Evolutionary conservation across 1,140 invertebrate genomes (phyloP).

Genomic region (Microplitis demolitor): DNA sequence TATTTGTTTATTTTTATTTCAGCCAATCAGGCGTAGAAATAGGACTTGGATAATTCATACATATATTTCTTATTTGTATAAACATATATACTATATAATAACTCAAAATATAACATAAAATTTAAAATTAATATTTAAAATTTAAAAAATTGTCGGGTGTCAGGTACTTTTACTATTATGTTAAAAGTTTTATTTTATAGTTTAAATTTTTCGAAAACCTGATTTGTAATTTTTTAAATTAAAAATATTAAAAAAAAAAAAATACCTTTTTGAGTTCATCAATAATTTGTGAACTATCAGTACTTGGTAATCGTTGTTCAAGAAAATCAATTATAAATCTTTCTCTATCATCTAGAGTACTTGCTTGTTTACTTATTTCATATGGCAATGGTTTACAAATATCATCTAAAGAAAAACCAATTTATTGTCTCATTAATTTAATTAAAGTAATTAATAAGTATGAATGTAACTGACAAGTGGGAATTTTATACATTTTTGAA

Average conservation of each 20-base stretch:
- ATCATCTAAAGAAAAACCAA: conserved; percentile 30
- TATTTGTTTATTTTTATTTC: too few species aligned
- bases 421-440: too few species aligned
- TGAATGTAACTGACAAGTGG: too few species aligned
- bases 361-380: conserved; percentile 36
- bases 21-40: too few species aligned
- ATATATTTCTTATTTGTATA: too few species aligned
- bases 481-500: too few species aligned
- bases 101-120: too few species aligned
- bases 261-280: conserved; percentile 52
- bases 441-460: too few species aligned
- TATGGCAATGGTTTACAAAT: conserved; percentile 36
- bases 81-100: too few species aligned
- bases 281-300: conserved; percentile 43
- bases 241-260: conserved; percentile 7
- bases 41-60: too few species aligned
- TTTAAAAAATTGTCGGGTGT: conserved; percentile 2
- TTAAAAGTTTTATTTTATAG: too few species aligned
- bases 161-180: too few species aligned
- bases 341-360: conserved; percentile 45
- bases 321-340: conserved; percentile 48
- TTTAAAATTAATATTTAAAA: neutral
- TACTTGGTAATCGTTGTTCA: conserved; percentile 44
- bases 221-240: neutral
- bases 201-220: neutral